Evolutionary conservation across 2,113 vertebrate genomes (phyloP).

Genomic region (Tetrao urogallus): DNA sequence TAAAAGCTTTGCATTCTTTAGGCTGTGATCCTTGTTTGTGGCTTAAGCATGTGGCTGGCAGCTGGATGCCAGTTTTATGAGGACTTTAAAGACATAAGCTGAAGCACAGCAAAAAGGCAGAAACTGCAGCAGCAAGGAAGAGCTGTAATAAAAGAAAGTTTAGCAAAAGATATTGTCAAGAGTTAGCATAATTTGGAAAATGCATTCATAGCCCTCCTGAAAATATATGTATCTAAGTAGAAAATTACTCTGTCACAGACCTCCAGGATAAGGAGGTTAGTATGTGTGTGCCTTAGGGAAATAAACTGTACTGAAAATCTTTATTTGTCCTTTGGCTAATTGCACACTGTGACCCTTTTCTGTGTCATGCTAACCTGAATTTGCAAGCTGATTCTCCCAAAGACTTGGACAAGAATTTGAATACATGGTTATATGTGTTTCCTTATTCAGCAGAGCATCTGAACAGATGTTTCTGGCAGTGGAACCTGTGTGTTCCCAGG

Average conservation of each 20-base stretch:
- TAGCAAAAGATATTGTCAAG: background rate
- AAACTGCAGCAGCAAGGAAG: background rate
- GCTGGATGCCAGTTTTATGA: background rate
- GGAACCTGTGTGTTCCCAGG: background rate
- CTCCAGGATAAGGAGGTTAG: background rate
- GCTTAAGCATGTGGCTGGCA: background rate
- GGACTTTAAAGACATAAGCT: background rate
- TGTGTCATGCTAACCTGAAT: background rate
- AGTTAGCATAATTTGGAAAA: background rate
- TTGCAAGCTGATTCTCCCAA: background rate
- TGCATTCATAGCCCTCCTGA: background rate
- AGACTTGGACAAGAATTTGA: background rate
- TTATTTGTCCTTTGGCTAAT: background rate
- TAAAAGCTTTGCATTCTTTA: background rate
- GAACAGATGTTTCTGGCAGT: background rate
- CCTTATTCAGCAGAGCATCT: fast-evolving
- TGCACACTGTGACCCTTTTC: background rate
- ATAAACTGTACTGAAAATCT: background rate
- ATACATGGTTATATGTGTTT: background rate
- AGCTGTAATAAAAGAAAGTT: background rate
- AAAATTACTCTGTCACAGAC: background rate
- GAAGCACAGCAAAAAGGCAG: background rate
- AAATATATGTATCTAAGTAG: background rate
- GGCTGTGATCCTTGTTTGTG: background rate
- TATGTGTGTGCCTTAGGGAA: background rate